Evolutionary conservation across 2,797 vertebrate species (phyloP), one percentile per base, ranked within the genome.

Genomic region (Chrysocyon brachyurus): DNA sequence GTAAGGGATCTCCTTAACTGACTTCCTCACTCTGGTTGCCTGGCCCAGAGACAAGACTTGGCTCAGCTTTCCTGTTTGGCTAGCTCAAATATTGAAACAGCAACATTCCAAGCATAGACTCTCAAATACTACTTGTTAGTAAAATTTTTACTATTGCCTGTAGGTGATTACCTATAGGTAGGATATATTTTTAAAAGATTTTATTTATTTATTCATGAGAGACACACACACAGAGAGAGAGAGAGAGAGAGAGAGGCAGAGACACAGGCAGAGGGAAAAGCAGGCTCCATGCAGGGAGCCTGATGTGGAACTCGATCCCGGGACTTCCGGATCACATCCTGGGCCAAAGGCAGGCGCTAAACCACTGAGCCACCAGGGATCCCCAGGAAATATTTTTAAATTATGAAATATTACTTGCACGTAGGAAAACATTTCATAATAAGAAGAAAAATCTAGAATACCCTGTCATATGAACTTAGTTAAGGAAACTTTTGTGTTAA

Each of bases 41-140:
- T 3, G 11, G 9, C n/a, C 66, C n/a, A 26, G 14, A 28, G 6
- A 0, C 0, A 22, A 52, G 5, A 19, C 6, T 31, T 11, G 5
- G 26, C 22, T 57, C 49, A n/a, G 15, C 16, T 54, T 64, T 31
- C 6, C 4, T 21, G 10, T 36, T 17, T 5, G 10, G 19, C 57
- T 3, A 5, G 33, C 16, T 86, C 24, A 78, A 17, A 28, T 54
- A 15, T 21, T 28, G 22, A 61, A 79, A 22, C 6, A 52, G 10
- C 1, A 4, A 17, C 6, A 40, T 22, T 28, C 17, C 9, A 64
- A 63, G 61, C 3, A n/a, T 3, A 46, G 22, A 7, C 6, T 40
- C n/a, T 64, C 64, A 61, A 46, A 33, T 46, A 17, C 10, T 52
- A 16, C 6, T 16, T n/a, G 19, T 22, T 9, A 15, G 12, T 12